Percentiles rank a stretch among this genome's conserved stretches.
Conservation (phyloP, 30 jellyfish, hydroid and myxozoan genomes). For the Nemopilema nomurai region DNA sequence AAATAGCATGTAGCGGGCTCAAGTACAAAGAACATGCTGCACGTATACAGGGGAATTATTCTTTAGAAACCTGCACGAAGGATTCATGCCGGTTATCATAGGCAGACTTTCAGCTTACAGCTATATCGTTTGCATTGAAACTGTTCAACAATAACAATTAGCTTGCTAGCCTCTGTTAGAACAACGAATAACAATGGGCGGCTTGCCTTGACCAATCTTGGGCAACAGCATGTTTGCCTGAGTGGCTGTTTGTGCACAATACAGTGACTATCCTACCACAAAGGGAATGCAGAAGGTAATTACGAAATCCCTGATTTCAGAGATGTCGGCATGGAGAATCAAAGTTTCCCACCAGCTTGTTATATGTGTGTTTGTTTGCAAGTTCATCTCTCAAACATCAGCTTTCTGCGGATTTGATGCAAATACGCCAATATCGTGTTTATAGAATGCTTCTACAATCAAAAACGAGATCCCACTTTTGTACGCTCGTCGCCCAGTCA, state of each 20-base stretch:
- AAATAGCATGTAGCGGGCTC: too few species aligned
- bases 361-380: conserved; percentile 23
- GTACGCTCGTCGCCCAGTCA: neutral
- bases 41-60: too few species aligned
- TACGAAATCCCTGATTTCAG: conserved; percentile 5
- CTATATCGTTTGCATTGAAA: conserved; percentile 27
- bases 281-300: conserved; percentile 13
- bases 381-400: conserved; percentile 11
- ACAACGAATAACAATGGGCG: conserved; percentile 29
- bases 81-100: neutral
- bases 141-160: conserved; percentile 8
- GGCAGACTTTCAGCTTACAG: conserved; percentile 24
- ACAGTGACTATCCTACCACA: conserved; percentile 3
- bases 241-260: neutral
- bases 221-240: neutral
- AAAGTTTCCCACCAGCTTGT: conserved; percentile 48
- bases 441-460: conserved; percentile 8
- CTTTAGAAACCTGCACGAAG: neutral
- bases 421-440: conserved; percentile 25
- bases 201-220: conserved; percentile 35
- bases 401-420: conserved; percentile 22
- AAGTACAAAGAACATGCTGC: too few species aligned
- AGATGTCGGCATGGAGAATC: conserved; percentile 32
- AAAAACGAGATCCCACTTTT: conserved; percentile 23
- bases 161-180: conserved; percentile 16